Base-by-base conservation (phyloP, 2,797 vertebrate species). In the Sciurus vulgaris region DNA sequence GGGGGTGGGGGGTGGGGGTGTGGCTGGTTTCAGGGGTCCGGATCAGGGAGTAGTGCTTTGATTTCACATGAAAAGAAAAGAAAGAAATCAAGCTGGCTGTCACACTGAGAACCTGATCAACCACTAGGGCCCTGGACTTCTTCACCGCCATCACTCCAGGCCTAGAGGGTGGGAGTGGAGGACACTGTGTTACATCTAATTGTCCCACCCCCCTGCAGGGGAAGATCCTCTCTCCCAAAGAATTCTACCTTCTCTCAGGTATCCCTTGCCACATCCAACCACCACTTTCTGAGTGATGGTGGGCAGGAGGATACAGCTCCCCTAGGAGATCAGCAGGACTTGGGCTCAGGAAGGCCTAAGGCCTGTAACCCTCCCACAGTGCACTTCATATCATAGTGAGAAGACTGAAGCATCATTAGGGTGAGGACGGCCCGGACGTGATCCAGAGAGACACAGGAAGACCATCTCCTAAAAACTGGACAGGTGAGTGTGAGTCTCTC, bases 51-150 rank as follows among this genome's bases (percentile, higher is more conserved):
- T 82, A 74, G 33, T 70, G 20, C 28, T 59, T 81, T 61, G n/a
- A 59, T 59, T 91, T 95, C 79, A 78, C 85, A 83, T n/a, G 89
- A 72, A 94, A 95, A 87, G 73, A 17, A 51, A n/a, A 77, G 49
- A 81, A 56, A 61, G 30, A 78, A 78, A 24, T 56, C 24, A n/a
- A 93, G 47, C 18, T 5, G 0, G 28, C 30, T 83, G 30, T 78
- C 26, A n/a, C n/a, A 44, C 2, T 11, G 47, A 89, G 38, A 89
- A 86, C 24, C n/a, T 56, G 20, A 84, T 78, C 54, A 41, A 41
- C 41, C 61, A 51, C n/a, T n/a, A 41, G 65, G 7, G 13, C 28
- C 20, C 76, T 92, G 22, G 1, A 56, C 18, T 24, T 70, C 22
- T 28, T 63, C 33, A n/a, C 67, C 76, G 61, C 44, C n/a, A 14